phyloP scores from a whole-genome alignment of 1,140 invertebrate genomes.

The Dreissena polymorpha region DNA sequence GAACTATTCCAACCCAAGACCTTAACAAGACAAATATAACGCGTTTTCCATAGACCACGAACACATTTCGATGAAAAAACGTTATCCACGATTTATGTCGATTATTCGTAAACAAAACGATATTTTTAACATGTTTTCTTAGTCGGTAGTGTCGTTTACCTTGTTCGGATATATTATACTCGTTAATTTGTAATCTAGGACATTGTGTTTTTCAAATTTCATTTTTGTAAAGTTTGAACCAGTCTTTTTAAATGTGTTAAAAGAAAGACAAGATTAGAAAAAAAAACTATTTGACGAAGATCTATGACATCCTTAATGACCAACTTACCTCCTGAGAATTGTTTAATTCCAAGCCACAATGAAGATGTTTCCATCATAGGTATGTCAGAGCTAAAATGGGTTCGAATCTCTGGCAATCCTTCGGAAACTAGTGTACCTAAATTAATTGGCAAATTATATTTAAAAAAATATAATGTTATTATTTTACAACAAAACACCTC shows the following conservation, averaged over 20 bases:
- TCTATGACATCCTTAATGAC: no score
- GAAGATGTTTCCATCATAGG: neutral
- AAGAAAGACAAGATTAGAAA: neutral
- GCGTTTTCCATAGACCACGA: no score
- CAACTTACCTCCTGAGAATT: conserved; percentile 6
- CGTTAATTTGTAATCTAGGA: neutral
- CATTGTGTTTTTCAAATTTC: neutral
- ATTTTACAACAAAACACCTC: neutral
- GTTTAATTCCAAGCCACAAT: conserved; percentile 2
- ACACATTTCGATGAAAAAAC: no score
- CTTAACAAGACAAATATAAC: no score
- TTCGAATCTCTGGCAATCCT: neutral
- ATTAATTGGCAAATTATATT: neutral
- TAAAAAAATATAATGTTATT: neutral
- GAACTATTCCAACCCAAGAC: no score
- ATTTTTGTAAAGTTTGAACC: neutral
- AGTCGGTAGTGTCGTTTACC: neutral
- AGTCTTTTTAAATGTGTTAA: neutral
- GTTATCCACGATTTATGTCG: no score
- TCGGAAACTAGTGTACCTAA: conserved; percentile 7
- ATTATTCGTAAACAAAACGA: no score
- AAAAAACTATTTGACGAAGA: neutral
- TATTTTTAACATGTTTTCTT: no score
- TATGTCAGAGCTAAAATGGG: neutral
- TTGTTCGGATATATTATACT: neutral